phyloP scores from a whole-genome alignment of 2,888 invertebrate genomes.

The Ormyrus thymus region DNA sequence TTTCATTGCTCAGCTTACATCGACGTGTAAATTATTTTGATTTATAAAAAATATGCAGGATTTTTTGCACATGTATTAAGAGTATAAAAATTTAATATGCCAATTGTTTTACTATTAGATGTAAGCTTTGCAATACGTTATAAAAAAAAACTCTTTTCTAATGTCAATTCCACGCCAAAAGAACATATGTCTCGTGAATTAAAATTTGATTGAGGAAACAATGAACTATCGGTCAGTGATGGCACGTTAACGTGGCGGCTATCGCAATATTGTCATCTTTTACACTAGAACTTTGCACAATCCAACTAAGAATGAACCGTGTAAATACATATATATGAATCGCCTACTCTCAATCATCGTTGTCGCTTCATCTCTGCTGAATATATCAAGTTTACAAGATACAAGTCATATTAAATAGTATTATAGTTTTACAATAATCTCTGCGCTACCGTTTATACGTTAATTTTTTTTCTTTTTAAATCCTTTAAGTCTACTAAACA shows the following conservation, averaged over 20 bases:
- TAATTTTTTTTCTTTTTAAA: constrained; percentile 46
- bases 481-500: constrained; percentile 70
- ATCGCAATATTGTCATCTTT: constrained; percentile 71
- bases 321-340: constrained; percentile 30
- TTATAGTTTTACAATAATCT: constrained; percentile 62
- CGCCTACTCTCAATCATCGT: constrained; percentile 19
- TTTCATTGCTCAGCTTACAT: neutral
- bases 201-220: neutral
- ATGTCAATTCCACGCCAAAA: too few species aligned
- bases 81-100: neutral
- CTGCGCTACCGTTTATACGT: constrained; percentile 66
- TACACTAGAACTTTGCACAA: constrained; percentile 61
- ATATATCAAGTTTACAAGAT: constrained; percentile 61
- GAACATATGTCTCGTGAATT: neutral
- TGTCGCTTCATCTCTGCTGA: constrained; percentile 29
- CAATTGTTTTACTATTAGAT: neutral
- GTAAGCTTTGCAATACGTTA: neutral
- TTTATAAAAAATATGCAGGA: neutral
- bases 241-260: constrained; percentile 62
- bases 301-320: constrained; percentile 37
- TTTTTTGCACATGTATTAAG: too few species aligned
- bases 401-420: constrained; percentile 68
- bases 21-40: neutral
- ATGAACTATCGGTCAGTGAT: constrained; percentile 31
- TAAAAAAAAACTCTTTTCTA: too few species aligned